These are phyloP conservation scores for Pipistrellus pygmaeus DNA, from an alignment of 2,797 vertebrate species.

Conservation along the genomic window DNA sequence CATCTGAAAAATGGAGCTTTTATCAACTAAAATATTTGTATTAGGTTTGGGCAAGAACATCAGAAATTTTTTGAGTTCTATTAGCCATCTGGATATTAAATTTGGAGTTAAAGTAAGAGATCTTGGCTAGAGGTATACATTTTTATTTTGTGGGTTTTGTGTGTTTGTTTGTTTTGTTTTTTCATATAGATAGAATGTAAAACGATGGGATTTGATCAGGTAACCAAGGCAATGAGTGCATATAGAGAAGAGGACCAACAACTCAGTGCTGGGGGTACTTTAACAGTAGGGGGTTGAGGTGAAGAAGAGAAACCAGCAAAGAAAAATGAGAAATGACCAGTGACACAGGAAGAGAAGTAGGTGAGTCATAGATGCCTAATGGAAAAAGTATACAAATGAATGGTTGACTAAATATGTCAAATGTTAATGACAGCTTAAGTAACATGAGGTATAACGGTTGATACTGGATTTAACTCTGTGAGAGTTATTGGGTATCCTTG, in stretches of 20 bases:
- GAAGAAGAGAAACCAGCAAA: not conserved
- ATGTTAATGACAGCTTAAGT: not conserved
- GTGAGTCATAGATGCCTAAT: not conserved
- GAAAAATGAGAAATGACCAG: not conserved
- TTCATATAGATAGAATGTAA: not conserved
- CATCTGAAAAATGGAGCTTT: not conserved
- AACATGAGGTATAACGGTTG: not conserved
- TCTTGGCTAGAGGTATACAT: not conserved
- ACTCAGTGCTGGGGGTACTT: not conserved
- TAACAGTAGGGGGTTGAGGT: not conserved
- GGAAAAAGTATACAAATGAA: not conserved
- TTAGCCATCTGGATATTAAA: not conserved
- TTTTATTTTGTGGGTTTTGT: not conserved
- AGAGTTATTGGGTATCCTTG: not conserved
- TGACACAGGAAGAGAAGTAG: not conserved
- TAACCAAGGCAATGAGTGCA: not conserved
- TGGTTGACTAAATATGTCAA: not conserved
- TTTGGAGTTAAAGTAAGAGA: not conserved
- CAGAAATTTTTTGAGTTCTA: not conserved
- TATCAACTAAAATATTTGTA: not conserved
- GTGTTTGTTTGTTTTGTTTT: not conserved
- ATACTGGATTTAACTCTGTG: not conserved
- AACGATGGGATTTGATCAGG: not conserved
- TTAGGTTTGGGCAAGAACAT: slow-evolving; percentile 25
- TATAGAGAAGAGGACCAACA: not conserved